Base-by-base conservation (phyloP, 2,888 invertebrate genomes). In the Argyresthia goedartella region DNA sequence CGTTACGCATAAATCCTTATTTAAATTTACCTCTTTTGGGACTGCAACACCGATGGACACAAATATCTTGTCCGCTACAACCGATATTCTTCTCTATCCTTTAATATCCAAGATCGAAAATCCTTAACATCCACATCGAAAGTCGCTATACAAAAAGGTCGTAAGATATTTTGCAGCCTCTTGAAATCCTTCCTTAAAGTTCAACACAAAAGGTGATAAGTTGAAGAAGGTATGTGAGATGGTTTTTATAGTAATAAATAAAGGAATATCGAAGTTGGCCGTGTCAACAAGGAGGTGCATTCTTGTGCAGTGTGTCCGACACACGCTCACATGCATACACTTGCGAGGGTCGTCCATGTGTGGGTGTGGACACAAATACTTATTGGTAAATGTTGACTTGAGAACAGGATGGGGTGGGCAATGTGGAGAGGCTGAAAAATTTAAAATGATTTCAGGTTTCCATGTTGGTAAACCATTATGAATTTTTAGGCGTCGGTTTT, bases 251-350 rank as follows among this genome's bases (percentile, higher is more conserved):
- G 81, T 71, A 78, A 84, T 86, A 86, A 85, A 86, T 86, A 86
- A 86, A 86, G 81, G 81, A 85, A 82, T 84, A 86, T 84, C 82
- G 84, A 82, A 81, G 84, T 79, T 82, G 81, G 77, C 74, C 81
- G 85, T 86, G 85, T 85, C 86, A 86, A 85, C 86, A 85, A 80
- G 81, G 80, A 79, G 74, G 76, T 84, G 86, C 85, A 85, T 85
- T 85, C 85, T 85, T 85, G 81, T 77, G 80, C 78, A 76, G 72
- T 69, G 76, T 76, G 74, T 75, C 69, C 57, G 57, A 72, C 72
- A 70, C 72, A 67, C 69, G 66, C 73, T 66, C 75, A 67, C 71
- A 70, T 65, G 59, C 16, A 55, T 49, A 53, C 25, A 56, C 49
- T n/a, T 44, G 53, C 60, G 59, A 59, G 50, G 57, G 48, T 60